These are phyloP conservation scores for Leucozona laternaria DNA, from an alignment of 2,888 invertebrate genomes.

Conservation along the genomic window DNA sequence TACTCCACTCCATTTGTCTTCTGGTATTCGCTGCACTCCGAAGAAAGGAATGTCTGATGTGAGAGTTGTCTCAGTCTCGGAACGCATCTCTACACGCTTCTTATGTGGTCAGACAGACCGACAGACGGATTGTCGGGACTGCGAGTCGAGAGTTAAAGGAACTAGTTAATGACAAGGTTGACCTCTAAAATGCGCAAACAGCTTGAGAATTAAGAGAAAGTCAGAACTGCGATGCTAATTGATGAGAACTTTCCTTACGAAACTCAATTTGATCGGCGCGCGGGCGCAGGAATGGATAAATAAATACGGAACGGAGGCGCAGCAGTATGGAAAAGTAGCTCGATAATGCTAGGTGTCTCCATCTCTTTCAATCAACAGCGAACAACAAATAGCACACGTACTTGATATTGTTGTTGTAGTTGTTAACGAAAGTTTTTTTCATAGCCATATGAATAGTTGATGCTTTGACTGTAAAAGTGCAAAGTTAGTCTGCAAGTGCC, in stretches of 20 bases:
- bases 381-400: slow-evolving; percentile 11
- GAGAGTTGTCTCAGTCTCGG: slow-evolving; percentile 49
- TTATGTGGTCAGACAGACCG: slow-evolving; percentile 64
- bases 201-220: slow-evolving; percentile 77
- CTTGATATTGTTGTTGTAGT: slow-evolving; percentile 30
- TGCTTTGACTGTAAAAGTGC: background rate
- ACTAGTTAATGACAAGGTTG: slow-evolving; percentile 73
- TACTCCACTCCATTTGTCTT: background rate
- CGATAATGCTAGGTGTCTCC: slow-evolving; percentile 15
- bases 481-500: background rate
- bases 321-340: slow-evolving; percentile 1
- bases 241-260: slow-evolving; percentile 77
- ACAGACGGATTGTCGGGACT: slow-evolving; percentile 72
- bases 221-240: slow-evolving; percentile 76
- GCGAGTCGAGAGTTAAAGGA: slow-evolving; percentile 66
- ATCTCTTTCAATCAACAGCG: background rate
- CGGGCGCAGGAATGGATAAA: background rate
- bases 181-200: slow-evolving; percentile 73
- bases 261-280: slow-evolving; percentile 57
- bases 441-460: slow-evolving; percentile 13
- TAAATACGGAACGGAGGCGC: background rate
- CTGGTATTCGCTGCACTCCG: background rate
- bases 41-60: slow-evolving; percentile 62
- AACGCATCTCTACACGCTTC: slow-evolving; percentile 54
- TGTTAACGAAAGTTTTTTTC: slow-evolving; percentile 67